These are phyloP conservation scores for Trachymyrmex septentrionalis DNA, from an alignment of 1,140 invertebrate species.

Conservation along the genomic window DNA sequence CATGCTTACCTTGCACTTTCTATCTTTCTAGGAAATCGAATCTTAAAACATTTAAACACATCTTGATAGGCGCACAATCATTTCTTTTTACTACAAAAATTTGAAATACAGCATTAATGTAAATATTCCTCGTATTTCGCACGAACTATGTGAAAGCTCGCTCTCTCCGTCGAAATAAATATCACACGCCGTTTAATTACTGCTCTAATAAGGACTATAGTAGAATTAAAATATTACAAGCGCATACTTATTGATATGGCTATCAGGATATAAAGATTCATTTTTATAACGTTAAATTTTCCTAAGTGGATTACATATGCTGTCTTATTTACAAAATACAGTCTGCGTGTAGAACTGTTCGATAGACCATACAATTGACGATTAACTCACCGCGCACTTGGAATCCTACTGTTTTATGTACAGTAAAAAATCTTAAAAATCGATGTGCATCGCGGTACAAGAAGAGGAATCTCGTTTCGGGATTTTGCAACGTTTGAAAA, in stretches of 20 bases:
- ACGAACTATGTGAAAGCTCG: conserved; percentile 57
- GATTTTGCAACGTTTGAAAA: conserved; percentile 40
- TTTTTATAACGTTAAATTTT: conserved; percentile 55
- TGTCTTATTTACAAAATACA: conserved; percentile 63
- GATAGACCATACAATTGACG: conserved; percentile 52
- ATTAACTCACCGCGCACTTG: conserved; percentile 44
- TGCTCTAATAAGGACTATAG: conserved; percentile 52
- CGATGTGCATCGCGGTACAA: conserved; percentile 61
- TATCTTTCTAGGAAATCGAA: conserved; percentile 37
- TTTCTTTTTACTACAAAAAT: conserved; percentile 61
- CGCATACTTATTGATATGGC: conserved; percentile 60
- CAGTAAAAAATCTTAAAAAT: conserved; percentile 51
- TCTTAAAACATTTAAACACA: conserved; percentile 46
- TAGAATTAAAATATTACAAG: conserved; percentile 61
- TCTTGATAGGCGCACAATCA: conserved; percentile 39
- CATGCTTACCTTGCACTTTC: conserved; percentile 32
- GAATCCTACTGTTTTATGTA: conserved; percentile 11
- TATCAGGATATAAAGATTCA: conserved; percentile 62
- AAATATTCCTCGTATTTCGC: conserved; percentile 46
- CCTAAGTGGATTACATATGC: conserved; percentile 47
- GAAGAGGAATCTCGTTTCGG: conserved; percentile 48
- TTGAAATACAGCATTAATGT: conserved; percentile 51
- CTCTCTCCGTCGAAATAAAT: conserved; percentile 49
- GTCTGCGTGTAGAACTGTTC: conserved; percentile 43
- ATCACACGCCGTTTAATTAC: conserved; percentile 56